Evolutionary conservation across 1,140 invertebrate genomes (phyloP).

Genomic region (Hylaeus anthracinus): DNA sequence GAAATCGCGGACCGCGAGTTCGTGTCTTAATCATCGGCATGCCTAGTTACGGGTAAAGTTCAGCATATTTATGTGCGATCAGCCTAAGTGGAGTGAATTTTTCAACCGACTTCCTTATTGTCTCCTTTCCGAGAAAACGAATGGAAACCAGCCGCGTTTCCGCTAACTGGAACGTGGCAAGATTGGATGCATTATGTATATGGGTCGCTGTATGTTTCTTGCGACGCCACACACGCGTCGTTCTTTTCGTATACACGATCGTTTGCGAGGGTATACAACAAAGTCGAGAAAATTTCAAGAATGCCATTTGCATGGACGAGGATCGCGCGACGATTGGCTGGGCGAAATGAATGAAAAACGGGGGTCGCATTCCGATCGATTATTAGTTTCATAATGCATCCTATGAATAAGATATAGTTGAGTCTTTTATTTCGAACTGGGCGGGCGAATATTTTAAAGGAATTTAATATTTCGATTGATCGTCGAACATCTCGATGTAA

Average conservation of each 20-base stretch:
- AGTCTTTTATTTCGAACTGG: slow-evolving; percentile 5
- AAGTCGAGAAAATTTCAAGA: not conserved
- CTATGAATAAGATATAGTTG: slow-evolving; percentile 37
- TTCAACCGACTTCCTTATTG: slow-evolving; percentile 16
- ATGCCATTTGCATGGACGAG: not conserved
- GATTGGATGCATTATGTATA: slow-evolving; percentile 18
- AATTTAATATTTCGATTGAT: slow-evolving; percentile 59
- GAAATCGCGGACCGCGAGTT: not conserved
- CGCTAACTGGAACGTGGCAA: slow-evolving; percentile 2
- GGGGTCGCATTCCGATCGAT: slow-evolving; percentile 45
- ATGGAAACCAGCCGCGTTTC: not conserved
- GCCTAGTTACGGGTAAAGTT: slow-evolving; percentile 1
- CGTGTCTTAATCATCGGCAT: slow-evolving; percentile 1
- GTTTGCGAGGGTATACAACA: too few relatives aligned
- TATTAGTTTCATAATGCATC: slow-evolving; percentile 38
- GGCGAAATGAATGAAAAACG: not conserved
- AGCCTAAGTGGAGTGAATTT: slow-evolving; percentile 12
- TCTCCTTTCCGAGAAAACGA: slow-evolving; percentile 14
- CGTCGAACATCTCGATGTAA: slow-evolving; percentile 28
- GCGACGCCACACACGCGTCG: not conserved
- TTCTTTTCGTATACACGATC: not conserved
- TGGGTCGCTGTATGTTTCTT: not conserved
- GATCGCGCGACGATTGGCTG: not conserved
- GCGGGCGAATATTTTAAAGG: slow-evolving; percentile 46
- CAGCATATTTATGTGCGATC: slow-evolving; percentile 15